Conservation (phyloP, 1,140 invertebrate genomes). For the Leguminivora glycinivorella region DNA sequence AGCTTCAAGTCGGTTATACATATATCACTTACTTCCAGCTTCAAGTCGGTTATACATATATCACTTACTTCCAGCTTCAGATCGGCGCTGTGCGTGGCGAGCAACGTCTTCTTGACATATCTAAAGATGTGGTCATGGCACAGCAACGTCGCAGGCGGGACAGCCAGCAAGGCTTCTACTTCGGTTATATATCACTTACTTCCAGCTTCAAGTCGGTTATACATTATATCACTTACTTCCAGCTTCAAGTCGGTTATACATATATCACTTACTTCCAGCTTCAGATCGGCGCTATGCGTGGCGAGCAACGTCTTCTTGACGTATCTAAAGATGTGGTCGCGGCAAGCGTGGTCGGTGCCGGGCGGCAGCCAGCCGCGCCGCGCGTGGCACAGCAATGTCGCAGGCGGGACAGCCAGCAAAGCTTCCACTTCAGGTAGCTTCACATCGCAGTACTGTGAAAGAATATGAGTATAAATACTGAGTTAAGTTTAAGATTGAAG, state of each 20-base stretch:
- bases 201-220: too few species aligned
- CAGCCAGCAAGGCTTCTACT: too few species aligned
- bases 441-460: constrained; percentile 89
- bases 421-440: constrained; percentile 91
- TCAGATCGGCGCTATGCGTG: constrained; percentile 51
- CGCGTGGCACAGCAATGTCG: constrained; percentile 83
- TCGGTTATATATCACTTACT: too few species aligned
- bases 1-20: too few species aligned
- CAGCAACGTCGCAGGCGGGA: too few species aligned
- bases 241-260: constrained; percentile 54
- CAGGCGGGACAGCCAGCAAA: constrained; percentile 85
- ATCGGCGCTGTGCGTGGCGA: constrained; percentile 51
- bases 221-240: constrained; percentile 46
- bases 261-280: constrained; percentile 55
- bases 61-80: constrained; percentile 59
- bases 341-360: constrained; percentile 81
- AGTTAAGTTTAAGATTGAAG: too few species aligned
- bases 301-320: constrained; percentile 55
- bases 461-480: too few species aligned
- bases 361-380: constrained; percentile 87
- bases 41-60: constrained; percentile 50
- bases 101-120: constrained; percentile 54
- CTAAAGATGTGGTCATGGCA: constrained; percentile 61
- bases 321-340: constrained; percentile 60
- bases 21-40: constrained; percentile 50